Conservation (phyloP, 2,113 vertebrate genomes). For the Oxyura jamaicensis region DNA sequence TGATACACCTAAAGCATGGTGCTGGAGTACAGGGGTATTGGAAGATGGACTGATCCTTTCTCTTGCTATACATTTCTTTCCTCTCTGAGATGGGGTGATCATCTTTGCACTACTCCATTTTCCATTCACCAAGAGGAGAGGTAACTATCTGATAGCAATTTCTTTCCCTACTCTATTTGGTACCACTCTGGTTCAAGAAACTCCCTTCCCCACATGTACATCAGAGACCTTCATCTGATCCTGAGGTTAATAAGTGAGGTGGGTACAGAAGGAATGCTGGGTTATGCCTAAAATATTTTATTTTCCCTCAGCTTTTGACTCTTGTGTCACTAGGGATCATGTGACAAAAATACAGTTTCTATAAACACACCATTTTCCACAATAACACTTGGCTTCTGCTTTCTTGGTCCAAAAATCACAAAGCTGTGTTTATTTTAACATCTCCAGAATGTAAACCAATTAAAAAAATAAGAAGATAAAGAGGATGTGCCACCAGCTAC, state of each 20-base stretch:
- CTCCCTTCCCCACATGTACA: not conserved
- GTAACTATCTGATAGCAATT: not conserved
- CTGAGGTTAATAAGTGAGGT: not conserved
- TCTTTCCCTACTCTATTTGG: not conserved
- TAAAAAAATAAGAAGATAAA: constrained; percentile 44
- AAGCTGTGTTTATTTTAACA: constrained; percentile 23
- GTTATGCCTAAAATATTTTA: not conserved
- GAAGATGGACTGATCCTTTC: not conserved
- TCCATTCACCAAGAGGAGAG: not conserved
- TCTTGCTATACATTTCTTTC: not conserved
- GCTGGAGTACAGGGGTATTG: not conserved
- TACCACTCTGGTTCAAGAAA: not conserved
- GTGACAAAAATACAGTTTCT: not conserved
- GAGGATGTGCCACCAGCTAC: not conserved
- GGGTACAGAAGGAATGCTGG: not conserved
- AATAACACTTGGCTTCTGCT: not conserved
- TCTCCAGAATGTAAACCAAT: constrained; percentile 30
- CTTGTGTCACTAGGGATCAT: not conserved
- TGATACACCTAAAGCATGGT: no score
- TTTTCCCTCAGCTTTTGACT: not conserved
- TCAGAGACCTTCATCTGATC: not conserved
- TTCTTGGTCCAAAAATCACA: constrained; percentile 14
- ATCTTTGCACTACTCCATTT: not conserved
- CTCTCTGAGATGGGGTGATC: not conserved
- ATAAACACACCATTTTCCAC: not conserved